phyloP scores from a whole-genome alignment of 2,797 vertebrate species.

The Pipistrellus kuhlii region DNA sequence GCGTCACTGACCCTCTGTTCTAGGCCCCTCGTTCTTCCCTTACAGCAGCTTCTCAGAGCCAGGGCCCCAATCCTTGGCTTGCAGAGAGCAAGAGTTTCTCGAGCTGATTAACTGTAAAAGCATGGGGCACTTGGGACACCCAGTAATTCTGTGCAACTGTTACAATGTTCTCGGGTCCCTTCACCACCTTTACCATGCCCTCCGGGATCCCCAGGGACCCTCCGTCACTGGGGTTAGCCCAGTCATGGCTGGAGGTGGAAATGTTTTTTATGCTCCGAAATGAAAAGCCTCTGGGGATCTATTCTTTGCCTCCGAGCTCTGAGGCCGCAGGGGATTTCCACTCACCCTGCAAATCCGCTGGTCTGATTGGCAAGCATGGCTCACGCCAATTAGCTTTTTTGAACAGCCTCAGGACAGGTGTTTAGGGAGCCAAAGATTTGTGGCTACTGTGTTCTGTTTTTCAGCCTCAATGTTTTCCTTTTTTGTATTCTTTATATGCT shows the following conservation, averaged over 20 bases:
- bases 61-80: background rate
- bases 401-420: constrained; percentile 60
- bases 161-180: background rate
- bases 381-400: constrained; percentile 50
- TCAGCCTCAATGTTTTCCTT: background rate
- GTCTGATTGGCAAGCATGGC: constrained; percentile 28
- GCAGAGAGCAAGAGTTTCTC: constrained; percentile 18
- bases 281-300: background rate
- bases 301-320: constrained; percentile 22
- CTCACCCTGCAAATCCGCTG: constrained; percentile 45
- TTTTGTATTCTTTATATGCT: background rate
- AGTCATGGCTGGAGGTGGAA: background rate
- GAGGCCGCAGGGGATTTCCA: constrained; percentile 36
- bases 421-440: background rate
- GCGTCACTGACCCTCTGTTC: background rate
- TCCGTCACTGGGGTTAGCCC: background rate
- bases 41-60: background rate
- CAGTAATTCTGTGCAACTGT: background rate
- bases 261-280: background rate
- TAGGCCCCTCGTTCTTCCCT: background rate
- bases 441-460: background rate
- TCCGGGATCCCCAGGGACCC: background rate
- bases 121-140: background rate
- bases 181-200: background rate
- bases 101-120: background rate